These are phyloP conservation scores for Wiebesia pumilae DNA, from an alignment of 1,140 invertebrate species.

Conservation along the genomic window DNA sequence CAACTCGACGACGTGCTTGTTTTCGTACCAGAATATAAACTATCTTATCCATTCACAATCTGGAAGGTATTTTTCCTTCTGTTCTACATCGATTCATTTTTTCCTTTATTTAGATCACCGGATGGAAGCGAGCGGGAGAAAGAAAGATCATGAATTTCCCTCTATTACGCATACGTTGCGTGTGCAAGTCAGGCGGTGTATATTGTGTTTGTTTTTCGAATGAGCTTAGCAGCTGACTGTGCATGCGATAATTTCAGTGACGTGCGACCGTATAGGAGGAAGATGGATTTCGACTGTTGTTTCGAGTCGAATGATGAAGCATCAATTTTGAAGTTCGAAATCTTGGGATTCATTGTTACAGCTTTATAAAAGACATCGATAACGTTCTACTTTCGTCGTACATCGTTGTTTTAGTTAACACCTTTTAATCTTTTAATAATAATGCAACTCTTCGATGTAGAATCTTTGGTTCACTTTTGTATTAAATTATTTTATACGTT, in stretches of 20 bases:
- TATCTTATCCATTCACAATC: neutral
- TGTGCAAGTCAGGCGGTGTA: neutral
- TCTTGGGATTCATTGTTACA: neutral
- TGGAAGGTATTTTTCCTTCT: neutral
- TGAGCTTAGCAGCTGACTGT: conserved; percentile 29
- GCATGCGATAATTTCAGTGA: neutral
- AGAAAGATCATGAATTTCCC: neutral
- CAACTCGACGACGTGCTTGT: neutral
- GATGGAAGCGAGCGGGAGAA: no score
- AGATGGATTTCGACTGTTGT: neutral
- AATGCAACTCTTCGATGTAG: no score
- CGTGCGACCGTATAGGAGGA: neutral
- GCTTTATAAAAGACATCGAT: no score
- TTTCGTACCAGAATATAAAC: conserved; percentile 34
- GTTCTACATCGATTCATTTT: neutral
- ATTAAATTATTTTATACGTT: no score
- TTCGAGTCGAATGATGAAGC: neutral
- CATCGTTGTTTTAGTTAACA: no score
- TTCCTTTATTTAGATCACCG: neutral
- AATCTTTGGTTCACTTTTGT: no score
- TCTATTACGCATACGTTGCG: neutral
- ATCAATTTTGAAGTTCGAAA: neutral
- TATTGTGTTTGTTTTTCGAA: conserved; percentile 45
- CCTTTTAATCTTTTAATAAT: no score
- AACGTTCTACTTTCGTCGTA: no score